These are phyloP conservation scores for Grammomys surdaster DNA, from an alignment of 2,113 vertebrate species.

Conservation along the genomic window DNA sequence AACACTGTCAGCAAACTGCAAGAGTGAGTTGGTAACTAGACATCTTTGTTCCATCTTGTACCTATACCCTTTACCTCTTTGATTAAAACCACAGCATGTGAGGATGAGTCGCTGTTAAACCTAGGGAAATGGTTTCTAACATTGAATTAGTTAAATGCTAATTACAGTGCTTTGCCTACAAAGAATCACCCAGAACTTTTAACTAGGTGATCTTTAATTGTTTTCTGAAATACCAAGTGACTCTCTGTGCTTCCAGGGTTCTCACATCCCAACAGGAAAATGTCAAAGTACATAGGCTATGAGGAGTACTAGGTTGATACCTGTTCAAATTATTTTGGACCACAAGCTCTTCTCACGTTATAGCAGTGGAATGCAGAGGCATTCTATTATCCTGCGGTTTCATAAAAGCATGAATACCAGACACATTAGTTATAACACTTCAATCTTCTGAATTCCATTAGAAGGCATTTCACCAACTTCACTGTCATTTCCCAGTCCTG, in stretches of 20 bases:
- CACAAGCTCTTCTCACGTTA: slow-evolving; percentile 35
- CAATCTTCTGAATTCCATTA: slow-evolving; percentile 68
- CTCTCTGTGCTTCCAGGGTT: slow-evolving; percentile 47
- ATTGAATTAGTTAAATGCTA: slow-evolving; percentile 71
- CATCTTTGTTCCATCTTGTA: slow-evolving; percentile 57
- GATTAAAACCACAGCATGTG: slow-evolving; percentile 67
- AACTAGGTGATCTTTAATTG: slow-evolving; percentile 71
- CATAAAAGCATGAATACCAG: slow-evolving; percentile 64
- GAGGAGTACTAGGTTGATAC: slow-evolving; percentile 42
- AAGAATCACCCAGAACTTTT: slow-evolving; percentile 78
- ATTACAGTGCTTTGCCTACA: slow-evolving; percentile 65
- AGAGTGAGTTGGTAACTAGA: slow-evolving; percentile 61
- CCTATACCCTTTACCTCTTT: slow-evolving; percentile 63
- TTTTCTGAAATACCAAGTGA: slow-evolving; percentile 72
- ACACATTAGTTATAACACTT: slow-evolving; percentile 15
- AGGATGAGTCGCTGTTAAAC: slow-evolving; percentile 77
- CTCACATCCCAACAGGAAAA: slow-evolving; percentile 70
- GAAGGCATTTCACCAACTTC: slow-evolving; percentile 68
- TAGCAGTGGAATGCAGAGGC: slow-evolving; percentile 51
- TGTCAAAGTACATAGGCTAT: slow-evolving; percentile 40
- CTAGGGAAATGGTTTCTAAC: slow-evolving; percentile 70
- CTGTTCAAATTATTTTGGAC: slow-evolving; percentile 70
- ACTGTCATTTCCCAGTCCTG: slow-evolving; percentile 26
- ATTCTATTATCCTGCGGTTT: slow-evolving; percentile 3
- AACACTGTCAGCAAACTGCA: slow-evolving; percentile 44